Evolutionary conservation across 2,888 invertebrate genomes (phyloP), one percentile per base, ranked within the genome.

Genomic region (Limnephilus auricula): DNA sequence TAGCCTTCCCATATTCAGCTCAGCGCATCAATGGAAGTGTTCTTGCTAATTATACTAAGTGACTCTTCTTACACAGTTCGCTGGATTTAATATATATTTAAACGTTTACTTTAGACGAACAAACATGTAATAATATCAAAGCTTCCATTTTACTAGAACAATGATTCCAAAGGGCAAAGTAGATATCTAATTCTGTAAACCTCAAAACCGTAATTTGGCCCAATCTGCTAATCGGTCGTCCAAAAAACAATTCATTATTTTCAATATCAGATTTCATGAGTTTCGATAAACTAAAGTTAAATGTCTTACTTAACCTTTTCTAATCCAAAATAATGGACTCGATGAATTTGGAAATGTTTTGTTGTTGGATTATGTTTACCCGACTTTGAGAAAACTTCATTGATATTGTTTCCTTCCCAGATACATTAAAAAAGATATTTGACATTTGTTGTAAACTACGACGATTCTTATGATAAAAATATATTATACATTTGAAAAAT

Each of bases 21-120:
- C 40, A 34, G 25, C 82, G 82, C 82, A 82, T 82, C 82, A 34
- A 37, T 32, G 25, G 82, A 32, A 32, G 82, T 32, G 34, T 82
- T 82, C 34, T 32, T 25, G 25, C 82, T 82, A 82, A 82, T 82
- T 82, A 82, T 9, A 65, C 65, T 65, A n/a, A 65, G 65, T 65
- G 65, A 65, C 65, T 65, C 65, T 65, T 65, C 65, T 65, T 65
- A 65, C 65, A n/a, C 25, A 25, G 65, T n/a, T 65, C 9, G 25
- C 65, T 65, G 65, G 6, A n/a, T 65, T 6, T 65, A 65, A 65
- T 65, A 45, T 45, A 13, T 45, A 65, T 25, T 65, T 25, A 65
- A 65, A 65, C 65, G 65, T 65, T 65, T 65, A 65, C 25, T 65
- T 25, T 6, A 65, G 65, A 65, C 65, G n/a, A 65, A 65, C 65